phyloP scores from a whole-genome alignment of 2,113 vertebrate species.

The Pristiophorus japonicus region DNA sequence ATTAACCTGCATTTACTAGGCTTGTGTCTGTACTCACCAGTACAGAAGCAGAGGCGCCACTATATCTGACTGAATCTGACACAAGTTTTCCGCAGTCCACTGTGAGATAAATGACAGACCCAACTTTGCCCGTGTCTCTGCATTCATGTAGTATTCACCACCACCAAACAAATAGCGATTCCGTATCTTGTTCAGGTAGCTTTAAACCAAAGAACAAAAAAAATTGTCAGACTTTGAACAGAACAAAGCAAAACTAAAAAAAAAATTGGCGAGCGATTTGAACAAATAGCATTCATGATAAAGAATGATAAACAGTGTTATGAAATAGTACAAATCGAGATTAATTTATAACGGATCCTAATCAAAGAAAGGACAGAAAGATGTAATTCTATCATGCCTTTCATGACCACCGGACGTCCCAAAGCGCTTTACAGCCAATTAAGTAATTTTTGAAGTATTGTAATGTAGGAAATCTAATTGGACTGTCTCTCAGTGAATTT shows the following conservation, averaged over 20 bases:
- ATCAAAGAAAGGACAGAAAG: too few species aligned
- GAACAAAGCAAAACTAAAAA: not conserved
- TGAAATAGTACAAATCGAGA: not conserved
- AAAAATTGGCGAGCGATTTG: not conserved
- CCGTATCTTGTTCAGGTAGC: conserved; percentile 76
- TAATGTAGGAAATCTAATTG: too few species aligned
- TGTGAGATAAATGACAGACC: conserved; percentile 62
- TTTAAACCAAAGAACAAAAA: conserved; percentile 52
- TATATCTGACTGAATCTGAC: conserved; percentile 59
- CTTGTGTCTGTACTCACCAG: conserved; percentile 62
- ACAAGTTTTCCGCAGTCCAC: conserved; percentile 72
- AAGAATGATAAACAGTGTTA: not conserved
- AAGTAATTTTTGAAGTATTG: too few species aligned
- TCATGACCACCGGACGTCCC: too few species aligned
- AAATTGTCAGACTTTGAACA: not conserved
- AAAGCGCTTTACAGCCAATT: too few species aligned
- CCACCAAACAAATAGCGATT: conserved; percentile 66
- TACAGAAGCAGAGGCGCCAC: conserved; percentile 75
- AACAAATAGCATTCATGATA: not conserved
- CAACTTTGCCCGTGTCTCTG: conserved; percentile 67
- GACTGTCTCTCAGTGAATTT: not conserved
- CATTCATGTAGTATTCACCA: conserved; percentile 63
- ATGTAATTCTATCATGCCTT: too few species aligned
- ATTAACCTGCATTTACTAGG: not conserved
- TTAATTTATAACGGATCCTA: not conserved